phyloP scores from a whole-genome alignment of 2,113 vertebrate genomes.

The Catharus minimus region DNA sequence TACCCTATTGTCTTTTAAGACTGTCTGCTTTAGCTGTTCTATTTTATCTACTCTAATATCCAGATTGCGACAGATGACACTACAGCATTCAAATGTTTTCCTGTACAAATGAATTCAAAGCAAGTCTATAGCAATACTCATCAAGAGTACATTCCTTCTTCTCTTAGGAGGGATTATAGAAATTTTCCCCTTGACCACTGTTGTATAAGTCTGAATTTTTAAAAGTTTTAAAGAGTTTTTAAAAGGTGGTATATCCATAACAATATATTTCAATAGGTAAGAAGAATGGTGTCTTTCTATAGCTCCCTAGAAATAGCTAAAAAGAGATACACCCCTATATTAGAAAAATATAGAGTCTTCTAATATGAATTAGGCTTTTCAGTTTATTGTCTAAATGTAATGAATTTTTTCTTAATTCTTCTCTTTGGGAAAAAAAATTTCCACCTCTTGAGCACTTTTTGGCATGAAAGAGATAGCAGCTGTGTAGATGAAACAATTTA shows the following conservation, averaged over 20 bases:
- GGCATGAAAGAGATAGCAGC: neutral
- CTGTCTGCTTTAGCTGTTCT: neutral
- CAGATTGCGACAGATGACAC: neutral
- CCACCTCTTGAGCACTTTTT: neutral
- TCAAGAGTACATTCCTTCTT: neutral
- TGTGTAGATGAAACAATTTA: neutral
- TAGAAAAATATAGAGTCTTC: neutral
- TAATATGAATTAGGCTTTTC: neutral
- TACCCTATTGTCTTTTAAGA: neutral
- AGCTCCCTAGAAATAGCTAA: neutral
- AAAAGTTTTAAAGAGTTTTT: neutral
- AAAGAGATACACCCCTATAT: neutral
- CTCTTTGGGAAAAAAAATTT: neutral
- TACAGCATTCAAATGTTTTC: neutral
- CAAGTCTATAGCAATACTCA: neutral
- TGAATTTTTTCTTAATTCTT: neutral
- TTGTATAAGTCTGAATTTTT: neutral
- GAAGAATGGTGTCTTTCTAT: fast-evolving
- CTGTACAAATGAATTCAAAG: neutral
- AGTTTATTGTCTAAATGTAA: neutral
- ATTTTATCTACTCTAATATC: neutral
- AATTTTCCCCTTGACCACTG: neutral
- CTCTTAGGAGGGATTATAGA: neutral
- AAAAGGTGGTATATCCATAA: neutral
- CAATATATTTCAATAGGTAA: neutral